Base-by-base conservation (phyloP, 2,797 vertebrate species). In the Holocentrus rufus region DNA sequence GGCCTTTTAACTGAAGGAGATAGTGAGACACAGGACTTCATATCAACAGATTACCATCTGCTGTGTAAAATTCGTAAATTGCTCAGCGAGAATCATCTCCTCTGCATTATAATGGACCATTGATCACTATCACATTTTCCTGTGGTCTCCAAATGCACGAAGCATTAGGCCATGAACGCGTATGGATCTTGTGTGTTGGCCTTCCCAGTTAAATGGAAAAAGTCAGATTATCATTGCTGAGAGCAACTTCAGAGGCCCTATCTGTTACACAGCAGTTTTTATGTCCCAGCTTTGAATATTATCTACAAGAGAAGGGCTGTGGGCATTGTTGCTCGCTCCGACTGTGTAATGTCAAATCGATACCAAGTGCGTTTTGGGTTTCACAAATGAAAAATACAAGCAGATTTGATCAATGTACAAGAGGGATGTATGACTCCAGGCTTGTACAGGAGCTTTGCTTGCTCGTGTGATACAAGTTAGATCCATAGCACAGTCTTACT, bases 301-400 rank as follows among this genome's bases (percentile, higher is more conserved):
- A 79, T 87, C 86, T 78, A 75, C 72, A 30, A 61, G 22, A 69
- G 46, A 58, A 59, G 60, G 56, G 69, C 84, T 65, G 46, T 53
- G 64, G 80, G 85, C 78, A 76, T 87, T 81, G 79, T 89, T 83
- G 44, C 78, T 58, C 58, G 80, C 77, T 76, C 61, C 13, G 50
- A 36, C 72, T 74, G 54, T 47, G 72, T 89, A 89, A 89, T 88
- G 88, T 88, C 85, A 87, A 90, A 92, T 90, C 90, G 4, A 92
- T 92, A 87, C 64, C 59, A 34, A 30, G 59, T 75, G 72, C 39
- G 73, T 83, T 84, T 89, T 52, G 7, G 80, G 78, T 91, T 87
- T 90, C 83, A 76, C 84, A 90, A 90, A 91, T 90, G 85, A 88
- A 87, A 89, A 90, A 90, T 83, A 90, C 87, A 91, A 86, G 86